phyloP scores from a whole-genome alignment of 2,797 vertebrate genomes.

The Atherinosoma microstoma region DNA sequence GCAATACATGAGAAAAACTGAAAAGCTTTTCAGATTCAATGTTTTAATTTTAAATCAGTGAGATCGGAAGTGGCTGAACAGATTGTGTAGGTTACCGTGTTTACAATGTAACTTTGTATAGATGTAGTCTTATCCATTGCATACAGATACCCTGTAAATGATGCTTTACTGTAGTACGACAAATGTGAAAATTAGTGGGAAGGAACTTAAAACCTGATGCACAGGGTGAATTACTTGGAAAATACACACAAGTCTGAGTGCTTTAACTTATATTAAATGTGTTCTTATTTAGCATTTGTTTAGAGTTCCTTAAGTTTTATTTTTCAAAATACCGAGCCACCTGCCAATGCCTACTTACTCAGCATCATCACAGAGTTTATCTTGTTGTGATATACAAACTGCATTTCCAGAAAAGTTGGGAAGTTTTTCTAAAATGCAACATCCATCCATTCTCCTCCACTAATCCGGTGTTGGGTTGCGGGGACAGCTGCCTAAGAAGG shows the following conservation, averaged over 20 bases:
- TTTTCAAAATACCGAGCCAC: not conserved
- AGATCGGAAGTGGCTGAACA: constrained; percentile 10
- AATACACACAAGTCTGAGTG: constrained; percentile 8
- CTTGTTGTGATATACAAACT: constrained; percentile 39
- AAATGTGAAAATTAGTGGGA: constrained; percentile 14
- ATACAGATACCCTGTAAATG: constrained; percentile 1
- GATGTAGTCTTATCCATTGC: constrained; percentile 12
- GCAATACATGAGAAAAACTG: not conserved
- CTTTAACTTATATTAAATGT: not conserved
- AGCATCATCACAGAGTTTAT: constrained; percentile 1
- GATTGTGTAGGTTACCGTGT: constrained; percentile 3
- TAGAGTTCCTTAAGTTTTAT: not conserved
- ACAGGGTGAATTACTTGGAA: constrained; percentile 24
- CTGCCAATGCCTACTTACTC: constrained; percentile 19
- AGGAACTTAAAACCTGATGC: not conserved
- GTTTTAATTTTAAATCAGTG: not conserved
- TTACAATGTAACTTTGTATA: constrained; percentile 17
- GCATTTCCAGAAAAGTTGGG: not conserved
- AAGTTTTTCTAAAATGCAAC: not conserved
- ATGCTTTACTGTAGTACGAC: constrained; percentile 9
- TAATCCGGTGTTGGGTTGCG: too few species aligned
- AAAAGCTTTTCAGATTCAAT: not conserved
- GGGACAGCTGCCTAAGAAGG: too few species aligned
- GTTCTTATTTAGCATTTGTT: not conserved
- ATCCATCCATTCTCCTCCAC: not conserved